Base-by-base conservation (phyloP, 2,888 invertebrate species). In the Orthosia gracilis region DNA sequence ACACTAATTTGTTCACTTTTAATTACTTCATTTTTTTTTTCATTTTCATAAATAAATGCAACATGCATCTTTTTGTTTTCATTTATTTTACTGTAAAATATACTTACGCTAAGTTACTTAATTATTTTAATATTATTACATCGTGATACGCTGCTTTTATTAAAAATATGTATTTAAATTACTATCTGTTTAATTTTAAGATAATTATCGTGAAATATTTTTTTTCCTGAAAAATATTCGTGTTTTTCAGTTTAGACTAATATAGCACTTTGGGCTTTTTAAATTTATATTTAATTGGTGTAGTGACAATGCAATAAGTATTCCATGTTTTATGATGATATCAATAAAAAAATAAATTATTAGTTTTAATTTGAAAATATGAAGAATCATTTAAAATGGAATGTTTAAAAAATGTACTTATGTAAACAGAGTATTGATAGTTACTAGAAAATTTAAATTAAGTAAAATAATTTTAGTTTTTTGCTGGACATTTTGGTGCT, bases 401-500 rank as follows among this genome's bases (percentile, higher is more conserved):
- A 82, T 70, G 54, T 77, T 66, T 68, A n/a, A 64, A 66, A 58
- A 50, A 50, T 62, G 72, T 81, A 78, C 75, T 78, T 87, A 80
- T 71, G 49, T 78, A 72, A 65, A 76, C 62, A 68, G 79, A 72
- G 64, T 77, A 68, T 73, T 82, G 65, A 69, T 85, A 84, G 78
- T 78, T 74, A 85, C 58, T 83, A 78, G 87, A 77, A 47, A 58
- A 61, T 73, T 67, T 45, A 74, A 72, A 69, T 52, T 75, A 75
- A 79, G 59, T 77, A 66, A 62, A 71, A 55, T 84, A 77, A 69
- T 58, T 64, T 76, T 78, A 83, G 66, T 75, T 73, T 73, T 77
- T 81, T 89, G 93, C 92, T 93, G 93, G 93, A 92, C 89, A 90
- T 89, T 87, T 66, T 92, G 93, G 93, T 93, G 93, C 93, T 93